Evolutionary conservation across 2,888 invertebrate genomes (phyloP).

Genomic region (Hyposoter dolosus): DNA sequence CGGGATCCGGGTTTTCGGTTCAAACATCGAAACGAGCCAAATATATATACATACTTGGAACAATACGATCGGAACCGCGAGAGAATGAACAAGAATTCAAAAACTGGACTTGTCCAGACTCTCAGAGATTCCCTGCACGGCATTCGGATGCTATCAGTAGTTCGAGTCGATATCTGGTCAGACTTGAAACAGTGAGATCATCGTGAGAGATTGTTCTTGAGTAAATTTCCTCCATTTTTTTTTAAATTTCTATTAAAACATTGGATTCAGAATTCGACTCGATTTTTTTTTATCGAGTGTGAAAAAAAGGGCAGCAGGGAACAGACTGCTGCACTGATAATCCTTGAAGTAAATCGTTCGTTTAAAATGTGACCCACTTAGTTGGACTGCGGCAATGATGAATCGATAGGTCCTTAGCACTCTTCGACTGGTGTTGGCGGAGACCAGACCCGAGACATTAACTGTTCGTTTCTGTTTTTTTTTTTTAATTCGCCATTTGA

Average conservation of each 20-base stretch:
- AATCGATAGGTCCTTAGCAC: constrained; percentile 76
- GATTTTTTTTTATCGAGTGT: background rate
- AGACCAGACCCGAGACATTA: constrained; percentile 51
- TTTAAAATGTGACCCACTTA: constrained; percentile 75
- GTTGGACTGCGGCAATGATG: constrained; percentile 73
- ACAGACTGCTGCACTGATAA: constrained; percentile 21
- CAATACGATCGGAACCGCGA: background rate
- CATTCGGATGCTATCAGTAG: constrained; percentile 48
- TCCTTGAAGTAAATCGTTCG: constrained; percentile 43
- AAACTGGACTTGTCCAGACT: constrained; percentile 1
- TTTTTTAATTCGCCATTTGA: background rate
- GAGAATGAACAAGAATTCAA: background rate
- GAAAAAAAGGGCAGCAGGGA: constrained; percentile 23
- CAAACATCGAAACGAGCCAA: constrained; percentile 33
- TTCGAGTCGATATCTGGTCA: constrained; percentile 14
- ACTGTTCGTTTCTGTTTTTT: constrained; percentile 41
- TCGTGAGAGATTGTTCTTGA: background rate
- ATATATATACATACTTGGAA: background rate
- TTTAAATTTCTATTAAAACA: background rate
- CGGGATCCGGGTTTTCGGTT: constrained; percentile 44
- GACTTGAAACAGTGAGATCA: constrained; percentile 3
- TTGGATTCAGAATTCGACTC: background rate
- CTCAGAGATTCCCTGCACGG: background rate
- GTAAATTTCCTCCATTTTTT: background rate
- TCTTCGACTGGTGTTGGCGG: constrained; percentile 63